Evolutionary conservation across 1,140 invertebrate genomes (phyloP), one percentile per base, ranked within the genome.

Genomic region (Phymorhynchus buccinoides): DNA sequence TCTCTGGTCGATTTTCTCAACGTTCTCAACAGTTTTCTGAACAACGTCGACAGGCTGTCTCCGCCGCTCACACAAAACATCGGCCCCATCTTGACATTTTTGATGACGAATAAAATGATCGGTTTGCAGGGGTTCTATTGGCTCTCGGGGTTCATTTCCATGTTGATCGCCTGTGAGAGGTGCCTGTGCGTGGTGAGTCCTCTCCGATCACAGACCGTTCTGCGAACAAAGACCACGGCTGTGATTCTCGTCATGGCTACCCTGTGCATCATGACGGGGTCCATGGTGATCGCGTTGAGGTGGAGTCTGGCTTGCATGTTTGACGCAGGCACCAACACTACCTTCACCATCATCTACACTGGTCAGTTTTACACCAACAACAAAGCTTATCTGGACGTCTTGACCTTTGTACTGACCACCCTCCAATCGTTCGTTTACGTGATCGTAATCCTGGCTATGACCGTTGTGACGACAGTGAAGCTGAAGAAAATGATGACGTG

Each of bases 181-280:
- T 80, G 79, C 22, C 52, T 80, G 27, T 80, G 79, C 27, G 79
- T 80, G 27, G 44, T 80, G 44, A 80, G 79, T 62, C 79, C 79
- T 37, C 22, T 80, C 2, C 79, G 79, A 12, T 80, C 48, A 1
- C 44, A 80, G 32, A 56, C 79, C 12, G 37, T 80, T 32, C 27
- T 80, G 44, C 35, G 62, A 80, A 80, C 79, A 9, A 56, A 56
- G 30, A 80, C 79, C 44, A 56, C 35, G 30, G 79, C 52, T 35
- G 35, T 35, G 0, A 56, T 80, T 30, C 27, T 80, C 3, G 44
- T 56, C 6, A 1, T 56, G 14, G 52, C 14, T 0, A 42, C 12
- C n/a, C 16, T 30, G 27, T 30, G 42, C 9, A 0, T 80, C 41
- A 27, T 80, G n/a, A 42, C 16, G 6, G 44, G 79, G 6, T 80